These are phyloP conservation scores for Clarias batrachus DNA, from an alignment of 2,113 vertebrate genomes.

Conservation along the genomic window DNA sequence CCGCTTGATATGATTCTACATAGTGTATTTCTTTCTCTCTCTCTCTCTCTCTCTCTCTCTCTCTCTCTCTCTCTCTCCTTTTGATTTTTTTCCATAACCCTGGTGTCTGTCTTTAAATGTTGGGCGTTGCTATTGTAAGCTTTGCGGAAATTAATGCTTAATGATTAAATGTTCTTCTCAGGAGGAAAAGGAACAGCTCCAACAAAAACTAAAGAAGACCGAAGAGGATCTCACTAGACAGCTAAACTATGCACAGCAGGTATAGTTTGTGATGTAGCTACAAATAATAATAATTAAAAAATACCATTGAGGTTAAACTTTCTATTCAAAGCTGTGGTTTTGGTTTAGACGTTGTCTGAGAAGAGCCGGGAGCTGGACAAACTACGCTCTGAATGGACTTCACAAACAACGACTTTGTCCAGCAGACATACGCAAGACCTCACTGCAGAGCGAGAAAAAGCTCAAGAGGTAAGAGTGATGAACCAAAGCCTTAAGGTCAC, in stretches of 20 bases:
- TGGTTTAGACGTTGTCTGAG: constrained; percentile 78
- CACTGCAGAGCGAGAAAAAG: constrained; percentile 78
- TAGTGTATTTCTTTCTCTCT: neutral
- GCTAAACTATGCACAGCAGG: constrained; percentile 85
- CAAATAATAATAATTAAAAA: neutral
- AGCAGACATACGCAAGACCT: constrained; percentile 79
- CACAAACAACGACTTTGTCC: constrained; percentile 71
- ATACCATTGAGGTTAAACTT: neutral
- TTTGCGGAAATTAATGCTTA: neutral
- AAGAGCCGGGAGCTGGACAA: constrained; percentile 82
- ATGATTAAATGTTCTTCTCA: constrained; percentile 51
- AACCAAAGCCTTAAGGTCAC: neutral
- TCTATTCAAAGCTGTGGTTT: neutral
- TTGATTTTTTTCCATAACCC: neutral
- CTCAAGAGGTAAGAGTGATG: constrained; percentile 51
- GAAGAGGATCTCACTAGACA: constrained; percentile 85
- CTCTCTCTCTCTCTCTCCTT: no score
- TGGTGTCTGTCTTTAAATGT: neutral
- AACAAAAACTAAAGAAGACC: constrained; percentile 79
- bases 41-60: no score
- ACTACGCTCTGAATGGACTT: constrained; percentile 76
- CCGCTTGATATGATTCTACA: neutral
- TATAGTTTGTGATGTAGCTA: constrained; percentile 48
- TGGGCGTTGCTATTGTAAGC: neutral
- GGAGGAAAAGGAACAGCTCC: constrained; percentile 82